Conservation (phyloP, 2,888 invertebrate species). For the Trichogramma evanescens region DNA sequence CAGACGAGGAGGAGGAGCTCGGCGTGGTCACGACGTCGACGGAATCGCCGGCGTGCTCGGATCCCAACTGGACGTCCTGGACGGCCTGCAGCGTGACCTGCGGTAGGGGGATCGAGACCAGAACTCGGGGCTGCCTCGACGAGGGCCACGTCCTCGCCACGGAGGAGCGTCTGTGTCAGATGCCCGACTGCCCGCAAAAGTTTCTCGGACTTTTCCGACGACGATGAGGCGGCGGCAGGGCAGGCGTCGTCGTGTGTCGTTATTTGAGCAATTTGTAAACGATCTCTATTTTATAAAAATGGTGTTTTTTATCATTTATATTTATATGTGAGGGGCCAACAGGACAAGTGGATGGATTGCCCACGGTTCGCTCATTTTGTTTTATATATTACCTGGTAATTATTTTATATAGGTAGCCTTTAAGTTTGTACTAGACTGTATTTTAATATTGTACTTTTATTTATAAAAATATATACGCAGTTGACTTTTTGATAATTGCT, state of each 20-base stretch:
- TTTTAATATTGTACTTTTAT: too few species aligned
- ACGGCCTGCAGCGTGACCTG: slow-evolving; percentile 60
- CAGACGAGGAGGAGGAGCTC: not conserved
- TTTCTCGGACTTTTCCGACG: slow-evolving; percentile 36
- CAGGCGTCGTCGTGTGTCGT: not conserved
- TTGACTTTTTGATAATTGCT: too few species aligned
- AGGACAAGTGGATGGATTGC: too few species aligned
- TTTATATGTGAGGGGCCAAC: too few species aligned
- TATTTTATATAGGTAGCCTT: too few species aligned
- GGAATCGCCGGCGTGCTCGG: not conserved
- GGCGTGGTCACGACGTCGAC: not conserved
- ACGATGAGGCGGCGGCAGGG: too few species aligned
- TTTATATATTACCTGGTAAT: too few species aligned
- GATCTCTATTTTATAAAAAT: not conserved
- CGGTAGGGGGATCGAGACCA: slow-evolving; percentile 55
- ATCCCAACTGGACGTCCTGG: slow-evolving; percentile 55
- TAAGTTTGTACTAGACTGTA: too few species aligned
- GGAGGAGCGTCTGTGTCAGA: slow-evolving; percentile 50
- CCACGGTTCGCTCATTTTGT: too few species aligned
- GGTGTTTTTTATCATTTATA: not conserved
- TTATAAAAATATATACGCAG: too few species aligned
- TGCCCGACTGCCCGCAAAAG: slow-evolving; percentile 48
- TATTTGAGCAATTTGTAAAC: not conserved
- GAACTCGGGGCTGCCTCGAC: slow-evolving; percentile 52
- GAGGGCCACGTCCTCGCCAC: slow-evolving; percentile 45